A percentile compares a stretch with the other conserved stretches of the same genome.
Conservation (phyloP, 1,140 invertebrate genomes). For the Chelonus insularis region DNA sequence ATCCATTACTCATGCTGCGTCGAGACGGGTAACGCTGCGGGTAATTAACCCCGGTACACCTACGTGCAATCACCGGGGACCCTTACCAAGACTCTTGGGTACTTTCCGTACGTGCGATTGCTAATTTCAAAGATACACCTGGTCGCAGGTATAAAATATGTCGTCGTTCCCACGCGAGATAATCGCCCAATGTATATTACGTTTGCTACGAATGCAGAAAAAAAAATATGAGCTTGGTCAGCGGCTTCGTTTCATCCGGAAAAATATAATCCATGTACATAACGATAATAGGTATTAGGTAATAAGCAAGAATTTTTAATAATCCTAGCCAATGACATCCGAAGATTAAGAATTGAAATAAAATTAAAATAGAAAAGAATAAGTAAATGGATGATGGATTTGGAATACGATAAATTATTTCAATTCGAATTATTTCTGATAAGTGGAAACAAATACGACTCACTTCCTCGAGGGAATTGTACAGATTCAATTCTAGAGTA, state of each 20-base stretch:
- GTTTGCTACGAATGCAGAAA: not conserved
- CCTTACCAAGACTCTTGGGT: slow-evolving; percentile 3
- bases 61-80: slow-evolving; percentile 20
- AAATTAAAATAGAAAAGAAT: too few relatives aligned
- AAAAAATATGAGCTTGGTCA: not conserved
- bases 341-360: too few relatives aligned
- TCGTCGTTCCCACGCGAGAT: slow-evolving; percentile 15
- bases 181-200: not conserved
- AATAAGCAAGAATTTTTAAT: too few relatives aligned
- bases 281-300: not conserved
- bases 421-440: too few relatives aligned
- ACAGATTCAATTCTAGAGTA: slow-evolving; percentile 12
- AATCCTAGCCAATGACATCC: too few relatives aligned
- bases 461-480: slow-evolving; percentile 15
- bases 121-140: slow-evolving; percentile 25
- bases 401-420: too few relatives aligned
- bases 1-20: slow-evolving; percentile 34
- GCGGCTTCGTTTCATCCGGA: too few relatives aligned
- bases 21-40: slow-evolving; percentile 28
- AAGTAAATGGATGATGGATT: too few relatives aligned
- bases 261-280: not conserved
- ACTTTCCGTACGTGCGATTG: slow-evolving; percentile 24
- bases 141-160: slow-evolving; percentile 13
- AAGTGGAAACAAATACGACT: slow-evolving; percentile 4
- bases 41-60: slow-evolving; percentile 29